Evolutionary conservation across 2,797 vertebrate species (phyloP).

Genomic region (Arrhamphus sclerolepis): DNA sequence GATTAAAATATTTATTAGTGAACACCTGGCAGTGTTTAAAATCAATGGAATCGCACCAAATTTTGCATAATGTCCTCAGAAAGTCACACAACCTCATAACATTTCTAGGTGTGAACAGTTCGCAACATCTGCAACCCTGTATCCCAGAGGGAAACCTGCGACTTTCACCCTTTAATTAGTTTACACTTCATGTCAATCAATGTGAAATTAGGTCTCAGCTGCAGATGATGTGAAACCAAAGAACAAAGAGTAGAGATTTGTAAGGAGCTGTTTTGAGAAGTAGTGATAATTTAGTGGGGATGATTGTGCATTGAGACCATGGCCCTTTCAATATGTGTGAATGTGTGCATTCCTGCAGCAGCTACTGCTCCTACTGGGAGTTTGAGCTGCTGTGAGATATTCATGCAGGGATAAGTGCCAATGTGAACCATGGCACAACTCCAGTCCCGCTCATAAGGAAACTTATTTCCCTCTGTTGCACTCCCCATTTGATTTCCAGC

Average conservation of each 20-base stretch:
- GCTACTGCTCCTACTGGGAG: constrained; percentile 18
- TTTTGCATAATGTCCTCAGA: constrained; percentile 11
- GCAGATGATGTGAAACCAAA: constrained; percentile 34
- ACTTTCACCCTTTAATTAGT: constrained; percentile 43
- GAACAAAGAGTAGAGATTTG: constrained; percentile 10
- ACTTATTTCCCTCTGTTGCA: constrained; percentile 36
- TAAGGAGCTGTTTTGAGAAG: not conserved
- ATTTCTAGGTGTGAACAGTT: constrained; percentile 31
- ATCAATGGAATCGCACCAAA: not conserved
- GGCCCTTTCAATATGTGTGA: constrained; percentile 12
- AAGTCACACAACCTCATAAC: constrained; percentile 13
- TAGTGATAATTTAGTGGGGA: constrained; percentile 12
- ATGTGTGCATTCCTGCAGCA: constrained; percentile 15
- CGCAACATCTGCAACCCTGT: constrained; percentile 29
- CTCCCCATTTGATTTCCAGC: not conserved
- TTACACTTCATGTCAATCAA: constrained; percentile 43
- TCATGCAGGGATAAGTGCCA: constrained; percentile 35
- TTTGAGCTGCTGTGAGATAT: constrained; percentile 20
- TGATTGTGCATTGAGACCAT: not conserved
- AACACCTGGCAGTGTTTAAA: constrained; percentile 17
- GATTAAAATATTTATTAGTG: constrained; percentile 33
- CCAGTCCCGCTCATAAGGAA: constrained; percentile 40
- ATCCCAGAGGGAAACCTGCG: constrained; percentile 15
- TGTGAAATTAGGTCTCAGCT: constrained; percentile 22
- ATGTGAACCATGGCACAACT: constrained; percentile 44